Evolutionary conservation across 2,797 vertebrate genomes (phyloP).

Genomic region (Mormyrus proboscirostris): DNA sequence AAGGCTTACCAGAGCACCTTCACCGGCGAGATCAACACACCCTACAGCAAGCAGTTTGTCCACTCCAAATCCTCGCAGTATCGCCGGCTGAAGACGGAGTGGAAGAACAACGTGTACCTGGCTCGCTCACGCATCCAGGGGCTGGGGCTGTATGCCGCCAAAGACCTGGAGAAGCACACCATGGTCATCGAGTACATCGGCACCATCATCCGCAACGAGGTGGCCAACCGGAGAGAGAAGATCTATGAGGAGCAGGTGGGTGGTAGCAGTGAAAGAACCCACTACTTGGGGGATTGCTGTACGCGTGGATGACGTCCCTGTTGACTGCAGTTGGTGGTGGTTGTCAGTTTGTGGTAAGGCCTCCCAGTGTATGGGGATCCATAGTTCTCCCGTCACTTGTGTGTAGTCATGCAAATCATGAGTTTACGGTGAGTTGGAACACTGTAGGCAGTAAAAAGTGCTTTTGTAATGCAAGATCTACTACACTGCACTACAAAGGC

Average conservation of each 20-base stretch:
- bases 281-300: not conserved
- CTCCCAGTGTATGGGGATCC: not conserved
- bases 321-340: not conserved
- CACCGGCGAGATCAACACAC: constrained; percentile 96
- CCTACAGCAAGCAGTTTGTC: constrained; percentile 99
- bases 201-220: constrained; percentile 97
- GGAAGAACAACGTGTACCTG: constrained; percentile 99
- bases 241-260: constrained; percentile 91
- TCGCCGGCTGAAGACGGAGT: constrained; percentile 93
- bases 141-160: constrained; percentile 89
- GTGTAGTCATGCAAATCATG: not conserved
- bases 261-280: not conserved
- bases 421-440: not conserved
- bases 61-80: constrained; percentile 99
- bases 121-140: constrained; percentile 95
- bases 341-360: not conserved
- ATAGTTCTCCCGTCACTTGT: not conserved
- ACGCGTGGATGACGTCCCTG: not conserved
- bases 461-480: not conserved
- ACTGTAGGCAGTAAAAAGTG: not conserved
- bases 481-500: not conserved
- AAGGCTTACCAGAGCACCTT: constrained; percentile 99
- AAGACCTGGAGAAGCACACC: constrained; percentile 98
- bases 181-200: constrained; percentile 99
- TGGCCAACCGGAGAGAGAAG: constrained; percentile 94